Evolutionary conservation across 2,888 invertebrate genomes (phyloP).

Genomic region (Sepiola atlantica): DNA sequence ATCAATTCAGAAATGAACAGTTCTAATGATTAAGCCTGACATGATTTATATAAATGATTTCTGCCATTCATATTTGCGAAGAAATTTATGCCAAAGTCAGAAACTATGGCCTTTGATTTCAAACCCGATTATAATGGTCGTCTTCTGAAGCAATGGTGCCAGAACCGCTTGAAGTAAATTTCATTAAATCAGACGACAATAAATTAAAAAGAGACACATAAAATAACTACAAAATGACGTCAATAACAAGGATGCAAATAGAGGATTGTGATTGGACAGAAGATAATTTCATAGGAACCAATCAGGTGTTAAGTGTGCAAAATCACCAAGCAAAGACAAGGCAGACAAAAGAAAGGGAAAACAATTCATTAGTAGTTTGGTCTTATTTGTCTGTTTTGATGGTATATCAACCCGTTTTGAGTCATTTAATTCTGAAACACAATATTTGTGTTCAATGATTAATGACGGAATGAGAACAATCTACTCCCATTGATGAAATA

Average conservation of each 20-base stretch:
- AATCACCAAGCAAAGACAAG: no score
- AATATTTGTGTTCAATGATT: no score
- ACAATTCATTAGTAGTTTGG: no score
- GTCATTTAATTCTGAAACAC: no score
- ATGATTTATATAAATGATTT: background rate
- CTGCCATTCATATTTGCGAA: background rate
- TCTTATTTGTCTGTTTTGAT: no score
- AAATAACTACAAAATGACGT: background rate
- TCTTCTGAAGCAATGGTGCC: background rate
- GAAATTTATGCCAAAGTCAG: background rate
- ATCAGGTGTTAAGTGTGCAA: no score
- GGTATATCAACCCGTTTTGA: no score
- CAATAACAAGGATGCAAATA: background rate
- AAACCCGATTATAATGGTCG: background rate
- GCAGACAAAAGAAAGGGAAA: no score
- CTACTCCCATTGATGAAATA: no score
- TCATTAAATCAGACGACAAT: background rate
- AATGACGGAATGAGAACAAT: no score
- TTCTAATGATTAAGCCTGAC: background rate
- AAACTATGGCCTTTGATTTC: slow-evolving; percentile 32
- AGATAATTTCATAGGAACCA: background rate
- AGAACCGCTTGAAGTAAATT: background rate
- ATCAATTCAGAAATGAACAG: background rate
- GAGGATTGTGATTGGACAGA: background rate
- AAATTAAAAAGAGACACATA: background rate